Conservation (phyloP, 2,113 vertebrate species). For the Benitochromis conjunctus region DNA sequence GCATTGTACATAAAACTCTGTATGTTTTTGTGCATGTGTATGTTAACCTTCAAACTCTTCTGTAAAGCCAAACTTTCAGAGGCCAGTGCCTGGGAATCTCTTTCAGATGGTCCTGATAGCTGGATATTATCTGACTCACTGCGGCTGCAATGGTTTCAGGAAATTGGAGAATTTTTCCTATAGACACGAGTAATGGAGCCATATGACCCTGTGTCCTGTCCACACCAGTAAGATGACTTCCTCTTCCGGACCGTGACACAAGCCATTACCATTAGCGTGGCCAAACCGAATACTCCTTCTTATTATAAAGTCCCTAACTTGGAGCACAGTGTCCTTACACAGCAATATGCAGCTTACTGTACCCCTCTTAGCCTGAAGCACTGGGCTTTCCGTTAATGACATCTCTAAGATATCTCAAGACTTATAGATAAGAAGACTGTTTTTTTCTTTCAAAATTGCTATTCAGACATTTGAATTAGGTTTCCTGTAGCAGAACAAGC, state of each 20-base stretch:
- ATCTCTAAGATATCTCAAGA: background rate
- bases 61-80: slow-evolving; percentile 30
- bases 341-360: slow-evolving; percentile 10
- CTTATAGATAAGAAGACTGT: background rate
- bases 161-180: slow-evolving; percentile 65
- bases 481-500: background rate
- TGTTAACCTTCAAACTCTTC: background rate
- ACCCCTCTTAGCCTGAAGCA: background rate
- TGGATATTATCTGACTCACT: slow-evolving; percentile 38
- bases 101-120: slow-evolving; percentile 57
- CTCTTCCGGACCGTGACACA: slow-evolving; percentile 4
- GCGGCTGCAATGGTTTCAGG: slow-evolving; percentile 48
- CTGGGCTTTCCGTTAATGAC: background rate
- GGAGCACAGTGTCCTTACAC: background rate
- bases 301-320: slow-evolving; percentile 6
- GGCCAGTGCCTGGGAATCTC: slow-evolving; percentile 27
- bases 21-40: background rate
- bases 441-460: background rate
- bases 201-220: slow-evolving; percentile 36
- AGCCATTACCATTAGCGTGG: background rate
- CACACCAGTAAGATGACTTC: slow-evolving; percentile 27
- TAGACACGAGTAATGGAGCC: slow-evolving; percentile 25
- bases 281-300: background rate
- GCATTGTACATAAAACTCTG: background rate
- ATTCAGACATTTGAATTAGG: background rate